Percentiles rank a stretch among this genome's conserved stretches.
phyloP scores from a whole-genome alignment of 2,797 vertebrate genomes.

The Poeciliopsis presidionis region DNA sequence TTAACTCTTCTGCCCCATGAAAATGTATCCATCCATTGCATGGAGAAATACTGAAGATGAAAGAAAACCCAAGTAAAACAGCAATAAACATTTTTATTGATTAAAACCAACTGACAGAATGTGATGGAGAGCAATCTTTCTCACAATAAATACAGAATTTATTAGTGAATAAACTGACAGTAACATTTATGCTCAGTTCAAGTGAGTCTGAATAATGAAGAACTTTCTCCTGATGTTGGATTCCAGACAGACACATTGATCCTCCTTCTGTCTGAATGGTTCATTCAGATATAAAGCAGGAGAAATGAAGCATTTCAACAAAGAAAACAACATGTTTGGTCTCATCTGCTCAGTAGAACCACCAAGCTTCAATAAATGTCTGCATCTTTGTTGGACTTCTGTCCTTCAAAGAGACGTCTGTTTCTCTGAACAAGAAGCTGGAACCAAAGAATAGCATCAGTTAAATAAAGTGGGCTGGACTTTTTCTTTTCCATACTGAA shows the following conservation, averaged over 20 bases:
- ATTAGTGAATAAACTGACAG: not conserved
- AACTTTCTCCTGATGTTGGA: not conserved
- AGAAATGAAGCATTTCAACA: not conserved
- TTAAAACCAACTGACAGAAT: not conserved
- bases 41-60: not conserved
- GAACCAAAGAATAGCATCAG: constrained; percentile 20
- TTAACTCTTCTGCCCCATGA: not conserved
- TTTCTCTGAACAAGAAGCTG: constrained; percentile 84
- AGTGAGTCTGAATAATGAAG: not conserved
- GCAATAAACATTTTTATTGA: not conserved
- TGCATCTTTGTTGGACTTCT: constrained; percentile 53
- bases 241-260: not conserved
- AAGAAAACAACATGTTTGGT: not conserved
- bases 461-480: not conserved
- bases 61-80: not conserved
- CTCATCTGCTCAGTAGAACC: not conserved
- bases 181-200: not conserved
- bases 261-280: not conserved
- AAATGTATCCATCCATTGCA: not conserved
- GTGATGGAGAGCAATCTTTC: not conserved
- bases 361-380: constrained; percentile 59
- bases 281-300: not conserved
- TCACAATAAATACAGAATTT: not conserved
- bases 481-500: not conserved
- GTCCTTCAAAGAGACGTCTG: constrained; percentile 43